Percentiles rank a stretch among this genome's conserved stretches.
These are phyloP conservation scores for Cheilinus undulatus DNA, from an alignment of 2,113 vertebrate species.

Conservation along the genomic window DNA sequence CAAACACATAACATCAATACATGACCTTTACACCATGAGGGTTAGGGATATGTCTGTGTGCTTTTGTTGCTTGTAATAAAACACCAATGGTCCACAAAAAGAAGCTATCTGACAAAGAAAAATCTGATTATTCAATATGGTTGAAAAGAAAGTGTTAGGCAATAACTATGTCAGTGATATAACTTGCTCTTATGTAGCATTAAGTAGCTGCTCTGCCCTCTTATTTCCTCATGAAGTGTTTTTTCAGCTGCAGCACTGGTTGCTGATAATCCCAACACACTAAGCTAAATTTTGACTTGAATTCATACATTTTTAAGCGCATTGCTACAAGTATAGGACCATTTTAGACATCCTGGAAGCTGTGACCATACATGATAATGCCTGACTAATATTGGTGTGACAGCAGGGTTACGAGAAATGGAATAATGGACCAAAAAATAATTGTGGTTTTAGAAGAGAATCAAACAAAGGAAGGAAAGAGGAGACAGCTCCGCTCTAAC, in stretches of 20 bases:
- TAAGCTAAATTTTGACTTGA: too few species aligned
- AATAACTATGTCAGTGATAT: too few species aligned
- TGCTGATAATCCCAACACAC: too few species aligned
- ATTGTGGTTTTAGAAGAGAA: slow-evolving; percentile 26
- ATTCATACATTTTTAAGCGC: too few species aligned
- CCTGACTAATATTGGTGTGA: not conserved
- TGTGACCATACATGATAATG: not conserved
- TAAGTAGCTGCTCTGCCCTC: too few species aligned
- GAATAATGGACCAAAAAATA: not conserved
- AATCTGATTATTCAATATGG: too few species aligned
- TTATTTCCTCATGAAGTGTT: too few species aligned
- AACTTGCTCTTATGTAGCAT: too few species aligned
- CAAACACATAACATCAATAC: slow-evolving; percentile 44
- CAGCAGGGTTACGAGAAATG: not conserved
- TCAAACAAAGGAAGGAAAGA: slow-evolving; percentile 29
- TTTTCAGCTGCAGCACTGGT: too few species aligned
- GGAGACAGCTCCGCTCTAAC: slow-evolving; percentile 23
- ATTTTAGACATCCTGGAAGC: too few species aligned
- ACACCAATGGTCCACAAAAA: not conserved
- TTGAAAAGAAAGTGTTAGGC: too few species aligned
- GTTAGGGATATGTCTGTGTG: slow-evolving; percentile 8
- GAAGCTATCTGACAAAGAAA: not conserved
- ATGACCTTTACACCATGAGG: slow-evolving; percentile 52
- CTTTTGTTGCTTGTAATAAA: not conserved
- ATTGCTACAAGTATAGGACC: too few species aligned